Conservation (phyloP, 2,113 vertebrate species). For the Cygnus atratus region DNA sequence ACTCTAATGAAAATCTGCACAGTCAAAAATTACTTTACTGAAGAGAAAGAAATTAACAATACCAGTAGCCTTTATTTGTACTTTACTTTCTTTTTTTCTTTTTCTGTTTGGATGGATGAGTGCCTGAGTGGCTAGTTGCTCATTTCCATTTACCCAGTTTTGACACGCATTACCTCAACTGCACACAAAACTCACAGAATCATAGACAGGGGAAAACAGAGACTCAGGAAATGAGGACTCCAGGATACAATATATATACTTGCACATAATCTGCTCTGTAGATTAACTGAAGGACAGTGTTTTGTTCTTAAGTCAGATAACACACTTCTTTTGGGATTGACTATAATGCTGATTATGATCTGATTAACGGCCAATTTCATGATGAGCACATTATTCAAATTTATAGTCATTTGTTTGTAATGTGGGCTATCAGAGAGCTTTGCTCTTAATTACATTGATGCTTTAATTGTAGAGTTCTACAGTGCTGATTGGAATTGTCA, state of each 20-base stretch:
- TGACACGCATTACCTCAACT: neutral
- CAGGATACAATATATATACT: neutral
- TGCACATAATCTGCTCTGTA: neutral
- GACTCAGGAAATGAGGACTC: neutral
- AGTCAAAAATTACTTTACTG: neutral
- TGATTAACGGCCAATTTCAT: slow-evolving; percentile 5
- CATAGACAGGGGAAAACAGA: neutral
- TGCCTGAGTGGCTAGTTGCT: neutral
- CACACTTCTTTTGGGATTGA: neutral
- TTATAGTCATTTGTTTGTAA: neutral
- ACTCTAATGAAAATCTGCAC: neutral
- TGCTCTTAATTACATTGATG: slow-evolving; percentile 34
- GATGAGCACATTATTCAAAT: slow-evolving; percentile 15
- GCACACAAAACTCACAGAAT: neutral
- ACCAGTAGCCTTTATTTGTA: neutral
- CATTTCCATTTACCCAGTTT: neutral
- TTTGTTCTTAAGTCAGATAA: neutral
- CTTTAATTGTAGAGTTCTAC: slow-evolving; percentile 28
- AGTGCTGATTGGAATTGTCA: slow-evolving; percentile 43
- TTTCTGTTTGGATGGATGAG: neutral
- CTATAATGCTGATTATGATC: slow-evolving; percentile 12
- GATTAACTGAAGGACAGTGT: neutral
- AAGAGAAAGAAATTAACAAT: neutral
- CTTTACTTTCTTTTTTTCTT: neutral
- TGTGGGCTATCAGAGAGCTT: slow-evolving; percentile 3